Evolutionary conservation across 2,888 invertebrate genomes (phyloP).

Genomic region (Neoscelio sp.): DNA sequence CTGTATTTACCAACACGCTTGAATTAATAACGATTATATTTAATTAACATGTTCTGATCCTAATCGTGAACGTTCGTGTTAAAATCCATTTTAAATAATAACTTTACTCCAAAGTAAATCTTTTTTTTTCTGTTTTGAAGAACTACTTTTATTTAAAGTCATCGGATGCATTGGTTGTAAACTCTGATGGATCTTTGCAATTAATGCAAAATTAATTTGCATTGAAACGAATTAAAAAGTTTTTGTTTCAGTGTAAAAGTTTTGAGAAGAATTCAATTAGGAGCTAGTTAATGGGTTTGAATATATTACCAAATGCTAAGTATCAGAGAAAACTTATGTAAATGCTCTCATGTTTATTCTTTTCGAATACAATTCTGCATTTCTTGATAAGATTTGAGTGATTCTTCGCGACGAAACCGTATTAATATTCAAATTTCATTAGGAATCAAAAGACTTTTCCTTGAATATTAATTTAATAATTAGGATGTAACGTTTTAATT

Average conservation of each 20-base stretch:
- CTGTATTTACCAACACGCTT: conserved; percentile 17
- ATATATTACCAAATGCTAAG: conserved; percentile 16
- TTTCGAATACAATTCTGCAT: neutral
- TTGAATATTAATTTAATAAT: neutral
- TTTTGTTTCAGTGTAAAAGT: conserved; percentile 17
- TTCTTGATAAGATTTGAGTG: neutral
- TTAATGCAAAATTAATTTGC: conserved; percentile 19
- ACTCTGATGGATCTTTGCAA: conserved; percentile 5
- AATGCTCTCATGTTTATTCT: conserved; percentile 6
- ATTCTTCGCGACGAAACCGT: neutral
- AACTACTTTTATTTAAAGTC: neutral
- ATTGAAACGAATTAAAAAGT: conserved; percentile 19
- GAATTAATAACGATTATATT: conserved; percentile 12
- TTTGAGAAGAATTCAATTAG: conserved; percentile 32
- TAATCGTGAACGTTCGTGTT: too few relatives aligned
- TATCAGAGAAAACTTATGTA: conserved; percentile 4
- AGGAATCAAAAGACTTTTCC: neutral
- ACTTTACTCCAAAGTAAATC: too few relatives aligned
- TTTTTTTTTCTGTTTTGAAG: neutral
- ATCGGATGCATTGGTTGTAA: conserved; percentile 7
- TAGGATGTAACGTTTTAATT: too few relatives aligned
- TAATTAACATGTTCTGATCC: conserved; percentile 9
- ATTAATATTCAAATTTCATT: neutral
- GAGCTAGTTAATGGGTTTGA: conserved; percentile 11
- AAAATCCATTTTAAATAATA: neutral